Evolutionary conservation across 2,113 vertebrate genomes (phyloP), one percentile per base, ranked within the genome.

Genomic region (Cynopterus brachyotis): DNA sequence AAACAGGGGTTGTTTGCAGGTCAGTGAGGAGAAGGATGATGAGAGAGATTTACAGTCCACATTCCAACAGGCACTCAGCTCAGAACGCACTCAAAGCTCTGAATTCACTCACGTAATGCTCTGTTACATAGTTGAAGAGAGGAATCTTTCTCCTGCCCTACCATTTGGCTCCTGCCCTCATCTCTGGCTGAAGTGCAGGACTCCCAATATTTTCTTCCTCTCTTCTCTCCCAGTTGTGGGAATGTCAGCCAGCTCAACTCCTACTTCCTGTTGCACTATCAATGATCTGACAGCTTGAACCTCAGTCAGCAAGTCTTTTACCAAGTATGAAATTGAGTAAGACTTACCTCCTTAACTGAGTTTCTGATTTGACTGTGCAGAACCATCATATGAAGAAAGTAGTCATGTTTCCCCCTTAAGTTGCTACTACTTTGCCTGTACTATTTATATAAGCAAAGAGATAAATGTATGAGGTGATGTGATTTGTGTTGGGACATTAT

Each of bases 41-140:
- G 84, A 86, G 45, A 94, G 97, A 93, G 96, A 95, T 89, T 97
- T 89, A 95, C 91, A 75, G 96, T 87, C 24, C 93, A 94, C 93
- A 97, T 98, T 94, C 94, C 94, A 89, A 30, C n/a, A 60, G 66
- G 76, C 78, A 30, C 22, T 60, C 67, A 37, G 91, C 73, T 82
- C 64, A 59, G 93, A 81, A 75, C 20, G 79, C 59, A 70, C 22
- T 6, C 59, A 40, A 26, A 82, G 91, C 69, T 72, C 94, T 47
- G 37, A 75, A 64, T 86, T 85, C 88, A 85, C 85, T 96, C 97
- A 82, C 8, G 35, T 32, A 75, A 70, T 5, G 6, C 76, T 82
- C 81, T 32, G 69, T 15, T n/a, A 28, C 80, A 84, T 22, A 50
- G 94, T 0, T 85, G 37, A 37, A 47, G 83, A 60, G 79, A 95